A percentile compares a stretch with the other conserved stretches of the same genome.
phyloP scores from a whole-genome alignment of 1,140 invertebrate genomes.

The Periplaneta americana region DNA sequence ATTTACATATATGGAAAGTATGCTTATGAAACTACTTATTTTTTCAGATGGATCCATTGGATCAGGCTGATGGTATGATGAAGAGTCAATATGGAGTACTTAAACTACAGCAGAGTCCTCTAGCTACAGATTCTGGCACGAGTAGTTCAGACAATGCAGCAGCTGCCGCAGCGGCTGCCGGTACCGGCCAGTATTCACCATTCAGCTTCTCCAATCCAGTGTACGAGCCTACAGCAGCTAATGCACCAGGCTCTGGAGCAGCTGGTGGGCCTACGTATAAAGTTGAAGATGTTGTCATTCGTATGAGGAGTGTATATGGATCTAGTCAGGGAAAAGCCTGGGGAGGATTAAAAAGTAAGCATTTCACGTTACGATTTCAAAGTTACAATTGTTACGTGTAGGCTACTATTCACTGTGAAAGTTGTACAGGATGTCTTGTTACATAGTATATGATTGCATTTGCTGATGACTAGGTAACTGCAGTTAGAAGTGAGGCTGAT shows the following conservation, averaged over 20 bases:
- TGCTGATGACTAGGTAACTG: no score
- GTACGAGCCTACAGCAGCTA: constrained; percentile 58
- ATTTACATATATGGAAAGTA: no score
- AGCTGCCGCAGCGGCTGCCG: constrained; percentile 20
- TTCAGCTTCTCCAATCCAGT: constrained; percentile 75
- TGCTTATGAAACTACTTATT: no score
- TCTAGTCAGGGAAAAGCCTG: constrained; percentile 40
- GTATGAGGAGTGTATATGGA: constrained; percentile 47
- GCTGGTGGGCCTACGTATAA: constrained; percentile 57
- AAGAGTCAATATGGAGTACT: constrained; percentile 52
- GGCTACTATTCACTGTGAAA: no score
- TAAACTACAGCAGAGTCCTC: constrained; percentile 48
- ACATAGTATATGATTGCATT: no score
- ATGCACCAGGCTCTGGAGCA: constrained; percentile 42
- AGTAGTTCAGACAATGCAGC: constrained; percentile 18
- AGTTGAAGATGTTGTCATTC: constrained; percentile 73
- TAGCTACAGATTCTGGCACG: constrained; percentile 34
- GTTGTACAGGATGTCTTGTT: no score
- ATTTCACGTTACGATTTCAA: background rate
- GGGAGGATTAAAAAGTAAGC: constrained; percentile 58
- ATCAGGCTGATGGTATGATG: constrained; percentile 39
- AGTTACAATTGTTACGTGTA: no score
- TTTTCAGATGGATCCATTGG: constrained; percentile 47
- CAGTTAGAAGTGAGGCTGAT: no score
- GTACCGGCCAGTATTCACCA: constrained; percentile 45